Evolutionary conservation across 2,888 invertebrate species (phyloP).

Genomic region (Idaea dimidiata): DNA sequence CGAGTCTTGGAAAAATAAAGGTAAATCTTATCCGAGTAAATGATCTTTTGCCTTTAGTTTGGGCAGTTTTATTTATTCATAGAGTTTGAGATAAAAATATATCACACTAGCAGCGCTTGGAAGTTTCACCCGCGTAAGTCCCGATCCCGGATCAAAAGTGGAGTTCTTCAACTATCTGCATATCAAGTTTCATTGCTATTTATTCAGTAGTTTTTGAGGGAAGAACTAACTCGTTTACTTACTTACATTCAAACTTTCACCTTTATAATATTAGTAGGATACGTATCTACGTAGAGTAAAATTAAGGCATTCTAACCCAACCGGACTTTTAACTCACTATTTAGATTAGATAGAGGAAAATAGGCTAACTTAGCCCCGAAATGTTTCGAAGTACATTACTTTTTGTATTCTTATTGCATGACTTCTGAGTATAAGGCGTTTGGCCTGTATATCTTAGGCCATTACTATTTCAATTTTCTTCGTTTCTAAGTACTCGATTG

Average conservation of each 20-base stretch:
- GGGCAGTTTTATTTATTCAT: constrained; percentile 22
- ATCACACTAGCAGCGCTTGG: no score
- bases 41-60: constrained; percentile 12
- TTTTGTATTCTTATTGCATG: neutral
- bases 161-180: no score
- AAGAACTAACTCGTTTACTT: no score
- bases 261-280: neutral
- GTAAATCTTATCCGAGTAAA: constrained; percentile 25
- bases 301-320: neutral
- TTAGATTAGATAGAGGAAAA: neutral
- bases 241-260: no score
- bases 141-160: no score
- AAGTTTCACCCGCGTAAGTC: no score
- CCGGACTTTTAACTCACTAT: neutral
- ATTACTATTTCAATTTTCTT: neutral
- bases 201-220: no score
- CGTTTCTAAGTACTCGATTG: constrained; percentile 1
- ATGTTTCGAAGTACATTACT: neutral
- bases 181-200: no score
- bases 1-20: constrained; percentile 26
- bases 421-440: neutral
- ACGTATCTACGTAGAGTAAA: neutral
- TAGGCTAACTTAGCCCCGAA: neutral
- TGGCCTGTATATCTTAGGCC: neutral
- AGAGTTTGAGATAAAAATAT: neutral